Evolutionary conservation across 2,888 invertebrate species (phyloP), one percentile per base, ranked within the genome.

Genomic region (Apodemia zela): DNA sequence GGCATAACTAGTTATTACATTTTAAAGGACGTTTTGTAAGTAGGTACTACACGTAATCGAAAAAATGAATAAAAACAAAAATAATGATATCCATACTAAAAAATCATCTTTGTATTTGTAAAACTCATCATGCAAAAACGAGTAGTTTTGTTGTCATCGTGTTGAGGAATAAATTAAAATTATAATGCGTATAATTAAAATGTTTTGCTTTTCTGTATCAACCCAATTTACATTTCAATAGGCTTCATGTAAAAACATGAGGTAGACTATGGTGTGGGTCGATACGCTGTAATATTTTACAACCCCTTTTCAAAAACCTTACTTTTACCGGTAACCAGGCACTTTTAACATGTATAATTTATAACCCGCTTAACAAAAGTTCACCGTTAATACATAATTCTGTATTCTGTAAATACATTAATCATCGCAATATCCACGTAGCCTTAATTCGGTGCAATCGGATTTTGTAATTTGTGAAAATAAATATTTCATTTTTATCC

Each of bases 211-310:
- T 65, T 59, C 64, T 67, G 66, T 70, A 68, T 63, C 57, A 68
- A 66, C 59, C 63, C 64, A 69, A 70, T 72, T 71, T 68, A 69
- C 69, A 71, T 73, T 68, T 72, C 67, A 71, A 71, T 70, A 69
- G 67, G 69, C 65, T 65, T 73, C 68, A 70, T 71, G 68, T 66
- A 71, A 72, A 73, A 73, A 72, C 70, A 71, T 68, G 69, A 70
- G 69, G 54, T 58, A 65, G 58, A 15, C 25, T 29, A 29, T 17
- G 58, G 33, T 33, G 47, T 61, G 54, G 60, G 42, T 33, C 15
- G 29, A 15, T 38, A 38, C 38, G 11, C 2, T 2, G 38, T 13
- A 7, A 25, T 33, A 7, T 33, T 58, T 33, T 58, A 17, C 33
- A 10, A 15, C 6, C 58, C 25, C 17, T 25, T n/a, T n/a, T 57